Evolutionary conservation across 2,113 vertebrate species (phyloP).

Genomic region (Sinosuthora webbiana): DNA sequence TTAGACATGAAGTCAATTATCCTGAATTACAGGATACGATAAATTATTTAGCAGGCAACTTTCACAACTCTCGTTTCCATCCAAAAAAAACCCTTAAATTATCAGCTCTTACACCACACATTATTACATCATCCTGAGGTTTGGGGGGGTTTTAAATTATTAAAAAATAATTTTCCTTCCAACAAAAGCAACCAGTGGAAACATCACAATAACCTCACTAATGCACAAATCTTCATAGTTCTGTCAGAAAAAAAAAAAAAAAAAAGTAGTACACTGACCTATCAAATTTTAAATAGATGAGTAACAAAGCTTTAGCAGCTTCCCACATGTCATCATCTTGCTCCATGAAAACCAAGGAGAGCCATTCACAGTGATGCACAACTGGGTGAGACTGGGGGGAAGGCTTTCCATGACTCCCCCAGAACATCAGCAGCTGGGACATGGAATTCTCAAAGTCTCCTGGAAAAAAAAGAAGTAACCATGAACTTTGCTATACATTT

Average conservation of each 20-base stretch:
- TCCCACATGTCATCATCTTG: slow-evolving; percentile 97
- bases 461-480: neutral
- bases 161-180: neutral
- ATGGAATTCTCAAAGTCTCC: slow-evolving; percentile 67
- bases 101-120: neutral
- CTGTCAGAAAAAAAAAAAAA: neutral
- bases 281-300: slow-evolving; percentile 78
- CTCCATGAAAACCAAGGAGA: slow-evolving; percentile 85
- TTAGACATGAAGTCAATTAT: neutral
- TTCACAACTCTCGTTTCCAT: neutral
- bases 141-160: neutral
- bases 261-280: slow-evolving; percentile 65
- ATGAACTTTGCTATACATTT: neutral
- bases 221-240: neutral
- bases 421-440: slow-evolving; percentile 74
- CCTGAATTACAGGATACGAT: neutral
- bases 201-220: neutral
- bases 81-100: neutral
- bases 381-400: neutral
- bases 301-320: slow-evolving; percentile 80
- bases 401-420: slow-evolving; percentile 62
- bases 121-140: neutral
- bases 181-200: neutral
- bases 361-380: slow-evolving; percentile 81
- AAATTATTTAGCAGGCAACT: neutral